A percentile compares a stretch with the other conserved stretches of the same genome.
Evolutionary conservation across 2,888 invertebrate species (phyloP).

Genomic region (Andrena minutula): DNA sequence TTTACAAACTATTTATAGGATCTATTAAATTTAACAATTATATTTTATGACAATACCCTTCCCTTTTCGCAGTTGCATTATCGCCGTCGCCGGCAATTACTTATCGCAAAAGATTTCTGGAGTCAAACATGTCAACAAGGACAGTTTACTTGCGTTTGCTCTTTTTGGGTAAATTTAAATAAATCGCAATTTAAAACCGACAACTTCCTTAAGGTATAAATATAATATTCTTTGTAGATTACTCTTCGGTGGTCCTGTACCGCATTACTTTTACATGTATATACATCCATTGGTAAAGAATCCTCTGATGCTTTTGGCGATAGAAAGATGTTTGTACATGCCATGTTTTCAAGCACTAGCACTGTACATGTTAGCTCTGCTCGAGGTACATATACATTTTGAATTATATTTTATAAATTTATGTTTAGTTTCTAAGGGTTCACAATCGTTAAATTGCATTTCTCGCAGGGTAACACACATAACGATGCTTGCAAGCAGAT

Average conservation of each 20-base stretch:
- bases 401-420: not conserved
- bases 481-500: constrained; percentile 88
- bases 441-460: not conserved
- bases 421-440: not conserved
- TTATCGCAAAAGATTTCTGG: constrained; percentile 91
- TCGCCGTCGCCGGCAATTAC: constrained; percentile 90
- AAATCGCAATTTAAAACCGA: not conserved
- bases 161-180: constrained; percentile 88
- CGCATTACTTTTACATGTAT: constrained; percentile 91
- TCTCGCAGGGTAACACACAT: constrained; percentile 88
- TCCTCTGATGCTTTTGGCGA: constrained; percentile 85
- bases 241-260: constrained; percentile 92
- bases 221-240: constrained; percentile 85
- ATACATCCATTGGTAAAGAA: constrained; percentile 70
- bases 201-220: not conserved
- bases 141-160: constrained; percentile 91
- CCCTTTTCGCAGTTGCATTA: constrained; percentile 87
- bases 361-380: constrained; percentile 90
- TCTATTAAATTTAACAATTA: not conserved
- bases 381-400: constrained; percentile 86
- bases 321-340: constrained; percentile 91
- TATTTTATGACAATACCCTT: not conserved
- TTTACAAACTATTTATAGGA: not conserved
- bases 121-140: constrained; percentile 87
- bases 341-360: constrained; percentile 91